These are phyloP conservation scores for Noctilio leporinus DNA, from an alignment of 2,113 vertebrate genomes.

Conservation along the genomic window DNA sequence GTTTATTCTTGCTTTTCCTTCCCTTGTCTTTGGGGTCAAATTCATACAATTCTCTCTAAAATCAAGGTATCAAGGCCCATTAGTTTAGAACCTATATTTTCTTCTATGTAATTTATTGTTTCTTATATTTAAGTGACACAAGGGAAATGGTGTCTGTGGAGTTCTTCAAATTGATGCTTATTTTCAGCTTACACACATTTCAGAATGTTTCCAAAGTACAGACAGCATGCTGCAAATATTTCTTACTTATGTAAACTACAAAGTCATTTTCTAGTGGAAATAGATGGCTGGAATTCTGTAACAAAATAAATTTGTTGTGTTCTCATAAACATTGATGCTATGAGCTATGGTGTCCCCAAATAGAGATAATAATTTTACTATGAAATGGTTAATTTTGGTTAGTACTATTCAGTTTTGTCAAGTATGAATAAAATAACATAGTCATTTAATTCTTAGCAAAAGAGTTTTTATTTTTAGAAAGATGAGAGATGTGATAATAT, in stretches of 20 bases:
- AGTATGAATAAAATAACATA: slow-evolving; percentile 48
- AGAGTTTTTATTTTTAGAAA: neutral
- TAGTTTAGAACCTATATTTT: neutral
- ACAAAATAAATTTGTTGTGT: slow-evolving; percentile 12
- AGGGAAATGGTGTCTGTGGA: neutral
- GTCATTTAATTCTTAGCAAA: neutral
- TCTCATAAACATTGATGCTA: slow-evolving; percentile 43
- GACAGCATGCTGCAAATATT: neutral
- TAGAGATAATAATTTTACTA: slow-evolving; percentile 30
- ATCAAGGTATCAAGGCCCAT: too few species aligned
- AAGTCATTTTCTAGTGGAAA: slow-evolving; percentile 63
- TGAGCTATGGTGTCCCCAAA: slow-evolving; percentile 40
- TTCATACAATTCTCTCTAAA: neutral
- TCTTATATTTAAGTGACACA: neutral
- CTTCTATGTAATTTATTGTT: neutral
- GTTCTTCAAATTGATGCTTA: neutral
- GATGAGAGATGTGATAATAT: neutral
- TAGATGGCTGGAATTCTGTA: slow-evolving; percentile 36
- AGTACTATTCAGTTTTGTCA: slow-evolving; percentile 31
- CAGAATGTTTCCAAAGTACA: slow-evolving; percentile 30
- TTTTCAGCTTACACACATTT: neutral
- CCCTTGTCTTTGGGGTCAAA: neutral
- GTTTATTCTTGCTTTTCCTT: neutral
- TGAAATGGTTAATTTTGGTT: slow-evolving; percentile 57
- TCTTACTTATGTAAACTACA: slow-evolving; percentile 35